These are phyloP conservation scores for Ophiothrix spiculata DNA, from an alignment of 35 echinoderm and acorn worm species.

Conservation along the genomic window DNA sequence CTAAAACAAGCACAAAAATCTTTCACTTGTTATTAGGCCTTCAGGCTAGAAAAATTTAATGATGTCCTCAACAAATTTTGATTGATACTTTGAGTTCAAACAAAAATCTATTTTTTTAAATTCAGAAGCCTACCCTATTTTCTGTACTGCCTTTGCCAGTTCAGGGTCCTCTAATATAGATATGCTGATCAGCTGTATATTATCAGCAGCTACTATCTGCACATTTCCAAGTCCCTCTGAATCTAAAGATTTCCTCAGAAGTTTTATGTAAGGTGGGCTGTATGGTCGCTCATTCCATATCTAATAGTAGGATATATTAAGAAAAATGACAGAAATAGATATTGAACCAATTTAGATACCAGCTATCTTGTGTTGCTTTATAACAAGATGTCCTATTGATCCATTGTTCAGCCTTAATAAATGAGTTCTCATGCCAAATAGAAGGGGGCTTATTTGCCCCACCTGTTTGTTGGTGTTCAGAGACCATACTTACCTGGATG, in stretches of 20 bases:
- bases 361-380: neutral
- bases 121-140: conserved; percentile 11
- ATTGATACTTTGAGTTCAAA: no score
- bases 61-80: no score
- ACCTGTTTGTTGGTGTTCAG: no score
- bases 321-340: neutral
- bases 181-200: conserved; percentile 51
- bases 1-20: no score
- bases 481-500: no score
- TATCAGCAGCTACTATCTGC: conserved; percentile 71
- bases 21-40: no score
- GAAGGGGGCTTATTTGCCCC: no score
- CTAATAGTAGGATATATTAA: neutral
- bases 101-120: no score
- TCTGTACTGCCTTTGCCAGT: conserved; percentile 48
- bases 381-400: no score
- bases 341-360: neutral
- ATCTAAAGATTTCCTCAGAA: conserved; percentile 56
- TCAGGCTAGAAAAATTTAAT: no score
- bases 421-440: no score
- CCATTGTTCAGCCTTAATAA: no score
- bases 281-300: conserved; percentile 87
- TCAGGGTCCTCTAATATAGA: conserved; percentile 59
- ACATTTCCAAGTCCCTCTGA: conserved; percentile 48
- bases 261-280: conserved; percentile 54